Evolutionary conservation across 2,113 vertebrate genomes (phyloP), one percentile per base, ranked within the genome.

Genomic region (Vanacampus margaritifer): DNA sequence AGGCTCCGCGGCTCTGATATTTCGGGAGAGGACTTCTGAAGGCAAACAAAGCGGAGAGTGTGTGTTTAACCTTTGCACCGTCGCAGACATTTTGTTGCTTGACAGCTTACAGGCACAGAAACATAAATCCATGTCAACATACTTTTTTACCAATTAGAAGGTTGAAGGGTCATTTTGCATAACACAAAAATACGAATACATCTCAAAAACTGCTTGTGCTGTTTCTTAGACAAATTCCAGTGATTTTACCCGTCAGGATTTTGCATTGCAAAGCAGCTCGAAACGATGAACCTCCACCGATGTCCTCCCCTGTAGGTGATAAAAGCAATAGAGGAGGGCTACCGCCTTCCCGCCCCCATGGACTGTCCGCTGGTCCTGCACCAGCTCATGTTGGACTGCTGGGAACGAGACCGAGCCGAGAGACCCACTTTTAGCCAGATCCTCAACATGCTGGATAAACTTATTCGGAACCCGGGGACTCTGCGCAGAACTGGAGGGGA

Each of bases 361-460:
- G 97, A 98, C 90, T 98, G 97, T 45, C 97, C 97, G 26, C 92
- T 98, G 13, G 93, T 96, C 5, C 89, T 98, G 57, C 97, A 98
- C 89, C 97, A 98, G 89, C 92, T 98, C 21, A 98, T 98, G 97
- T 81, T 98, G 64, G 97, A 98, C 75, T 98, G 96, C 75, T 98
- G 96, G 96, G 95, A 98, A 88, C 94, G 95, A 72, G 96, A 98
- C 59, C 84, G 97, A 39, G 93, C 94, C 0, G 95, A 98, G 88
- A 93, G 97, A 73, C 97, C 97, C 65, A 98, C 96, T 71, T 98
- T 98, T 79, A 94, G 94, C 70, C 97, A 98, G 92, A 98, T 98
- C 11, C 95, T 98, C 89, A 98, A 96, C 92, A 97, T 98, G 95
- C 86, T 98, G 91, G 97, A 98, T 81, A 98, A 98, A 88, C 95